Base-by-base conservation (phyloP, 2,888 invertebrate genomes). In the Chelonus formosanus region DNA sequence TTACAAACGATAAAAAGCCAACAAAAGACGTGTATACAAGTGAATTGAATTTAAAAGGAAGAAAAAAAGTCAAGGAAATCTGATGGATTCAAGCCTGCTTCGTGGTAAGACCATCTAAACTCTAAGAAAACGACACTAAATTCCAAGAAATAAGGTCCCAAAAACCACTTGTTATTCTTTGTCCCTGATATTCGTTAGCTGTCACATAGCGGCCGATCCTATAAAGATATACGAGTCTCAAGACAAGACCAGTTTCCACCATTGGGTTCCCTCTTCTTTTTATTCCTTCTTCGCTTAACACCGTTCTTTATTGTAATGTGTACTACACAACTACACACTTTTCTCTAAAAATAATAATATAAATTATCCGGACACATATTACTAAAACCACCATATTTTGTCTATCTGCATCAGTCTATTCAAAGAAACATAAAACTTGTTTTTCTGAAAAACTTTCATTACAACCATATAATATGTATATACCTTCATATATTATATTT, bases 41-140 rank as follows among this genome's bases (percentile, higher is more conserved):
- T 20, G 20, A 20, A 20, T 20, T 20, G 20, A 20, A 20, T 40
- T 40, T 6, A 64, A 64, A 7, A 58, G 47, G 34, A n/a, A 34
- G 40, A 50, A 68, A 70, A 50, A 50, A 47, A 44, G 59, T 48
- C 36, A 50, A 34, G 59, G 45, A 34, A 47, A 44, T 45, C 48
- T 34, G 40, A 40, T 40, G 40, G 40, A 40, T 40, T 40, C 40
- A 4, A 6, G 40, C 40, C 6, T 40, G 40, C 4, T 79, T 82
- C 78, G 73, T 67, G 67, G 78, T 76, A 79, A 72, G 73, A 72
- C 75, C 67, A 69, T 74, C 71, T 68, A 77, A 82, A 79, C 73
- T 83, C 83, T 74, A 74, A 79, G 83, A 83, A 83, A 83, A 78
- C 74, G 71, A 69, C 67, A 71, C 40, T 61, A 71, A 76, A 79